Evolutionary conservation across 2,113 vertebrate species (phyloP).

Genomic region (Prochilodus magdalenae): DNA sequence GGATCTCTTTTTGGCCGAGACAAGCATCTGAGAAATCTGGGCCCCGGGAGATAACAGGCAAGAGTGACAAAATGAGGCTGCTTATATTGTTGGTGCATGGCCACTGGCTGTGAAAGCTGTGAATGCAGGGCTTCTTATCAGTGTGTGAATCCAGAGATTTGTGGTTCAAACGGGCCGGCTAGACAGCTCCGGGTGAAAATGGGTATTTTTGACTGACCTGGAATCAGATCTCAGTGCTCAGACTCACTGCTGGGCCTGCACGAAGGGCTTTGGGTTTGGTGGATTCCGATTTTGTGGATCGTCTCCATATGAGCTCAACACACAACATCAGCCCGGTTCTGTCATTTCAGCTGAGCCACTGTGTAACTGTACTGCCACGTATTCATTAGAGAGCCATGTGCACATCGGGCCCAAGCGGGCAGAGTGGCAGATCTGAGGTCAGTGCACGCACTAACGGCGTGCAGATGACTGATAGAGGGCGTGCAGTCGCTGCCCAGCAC

Average conservation of each 20-base stretch:
- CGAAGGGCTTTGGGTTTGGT: too few species aligned
- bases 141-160: conserved; percentile 24
- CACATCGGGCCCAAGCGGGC: not conserved
- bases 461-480: conserved; percentile 68
- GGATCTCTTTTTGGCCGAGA: conserved; percentile 39
- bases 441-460: not conserved
- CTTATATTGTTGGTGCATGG: conserved; percentile 54
- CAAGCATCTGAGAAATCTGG: conserved; percentile 61
- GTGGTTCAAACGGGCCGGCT: not conserved
- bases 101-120: conserved; percentile 65
- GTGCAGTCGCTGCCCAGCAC: conserved; percentile 31
- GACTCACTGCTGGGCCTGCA: too few species aligned
- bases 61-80: conserved; percentile 56
- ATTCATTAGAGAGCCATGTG: too few species aligned
- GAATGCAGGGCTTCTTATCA: conserved; percentile 50
- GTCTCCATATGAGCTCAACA: too few species aligned
- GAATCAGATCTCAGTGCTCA: not conserved
- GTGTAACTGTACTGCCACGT: too few species aligned
- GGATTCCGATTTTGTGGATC: too few species aligned
- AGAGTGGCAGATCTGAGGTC: conserved; percentile 7
- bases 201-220: not conserved
- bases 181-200: not conserved
- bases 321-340: too few species aligned
- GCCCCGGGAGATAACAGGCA: conserved; percentile 41
- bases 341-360: too few species aligned